Percentiles rank a stretch among this genome's conserved stretches.
These are phyloP conservation scores for Danionella cerebrum DNA, from an alignment of 2,113 vertebrate genomes.

Conservation along the genomic window DNA sequence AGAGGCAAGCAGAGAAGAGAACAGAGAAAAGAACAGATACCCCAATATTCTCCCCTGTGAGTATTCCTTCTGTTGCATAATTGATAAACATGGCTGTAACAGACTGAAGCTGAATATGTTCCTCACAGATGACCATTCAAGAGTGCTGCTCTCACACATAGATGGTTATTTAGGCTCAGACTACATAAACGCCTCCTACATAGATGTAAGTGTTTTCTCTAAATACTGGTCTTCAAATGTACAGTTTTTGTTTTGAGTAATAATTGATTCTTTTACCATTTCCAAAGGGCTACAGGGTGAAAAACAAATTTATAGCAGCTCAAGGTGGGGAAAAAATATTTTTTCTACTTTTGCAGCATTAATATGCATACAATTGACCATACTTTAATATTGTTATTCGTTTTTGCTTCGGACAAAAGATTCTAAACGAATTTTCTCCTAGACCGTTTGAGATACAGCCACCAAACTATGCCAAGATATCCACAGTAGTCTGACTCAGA, in stretches of 20 bases:
- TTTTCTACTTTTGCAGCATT: background rate
- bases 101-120: background rate
- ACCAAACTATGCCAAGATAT: too few relatives aligned
- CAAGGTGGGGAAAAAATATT: conserved; percentile 82
- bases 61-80: conserved; percentile 47
- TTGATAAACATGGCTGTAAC: background rate
- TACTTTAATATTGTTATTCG: too few relatives aligned
- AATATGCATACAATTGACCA: too few relatives aligned
- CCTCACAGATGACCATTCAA: conserved; percentile 83
- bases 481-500: too few relatives aligned
- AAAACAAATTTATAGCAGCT: conserved; percentile 94
- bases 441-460: too few relatives aligned
- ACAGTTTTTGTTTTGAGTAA: background rate
- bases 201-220: conserved; percentile 79
- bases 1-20: conserved; percentile 89
- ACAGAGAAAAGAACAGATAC: conserved; percentile 96
- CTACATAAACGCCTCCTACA: conserved; percentile 93
- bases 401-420: too few relatives aligned
- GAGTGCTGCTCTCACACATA: conserved; percentile 76
- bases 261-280: background rate
- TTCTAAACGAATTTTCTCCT: too few relatives aligned
- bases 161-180: conserved; percentile 80
- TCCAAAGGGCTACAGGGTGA: conserved; percentile 84
- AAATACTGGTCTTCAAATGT: conserved; percentile 51
- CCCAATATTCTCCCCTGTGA: conserved; percentile 98